Evolutionary conservation across 37 sponge, comb jelly and placozoan species (phyloP).

Genomic region (Eunapius fragilis): DNA sequence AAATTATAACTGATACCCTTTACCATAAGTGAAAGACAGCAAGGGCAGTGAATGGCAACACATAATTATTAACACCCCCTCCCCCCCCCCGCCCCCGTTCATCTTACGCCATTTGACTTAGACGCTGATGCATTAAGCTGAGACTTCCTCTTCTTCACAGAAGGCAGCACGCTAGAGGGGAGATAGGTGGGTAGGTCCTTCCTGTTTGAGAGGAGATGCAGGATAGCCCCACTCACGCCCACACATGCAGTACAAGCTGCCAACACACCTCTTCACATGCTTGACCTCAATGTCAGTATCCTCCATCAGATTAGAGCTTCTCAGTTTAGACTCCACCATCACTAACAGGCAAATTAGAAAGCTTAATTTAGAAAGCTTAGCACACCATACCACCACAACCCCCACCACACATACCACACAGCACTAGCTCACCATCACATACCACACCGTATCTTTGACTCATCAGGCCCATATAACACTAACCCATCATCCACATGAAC

Average conservation of each 20-base stretch:
- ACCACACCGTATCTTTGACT: no score
- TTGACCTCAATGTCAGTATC: conserved; percentile 69
- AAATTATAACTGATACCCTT: neutral
- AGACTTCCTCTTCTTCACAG: conserved; percentile 29
- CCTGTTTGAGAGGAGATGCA: conserved; percentile 14
- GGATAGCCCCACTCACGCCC: no score
- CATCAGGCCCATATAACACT: no score
- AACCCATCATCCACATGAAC: no score
- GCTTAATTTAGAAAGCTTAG: no score
- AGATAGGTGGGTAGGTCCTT: conserved; percentile 61
- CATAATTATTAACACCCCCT: no score
- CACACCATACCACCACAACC: no score
- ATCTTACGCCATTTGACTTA: neutral
- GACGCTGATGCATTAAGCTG: neutral
- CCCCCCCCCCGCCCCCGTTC: no score
- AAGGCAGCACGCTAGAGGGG: conserved; percentile 59
- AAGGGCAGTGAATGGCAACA: no score
- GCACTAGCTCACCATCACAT: conserved; percentile 53
- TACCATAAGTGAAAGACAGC: neutral
- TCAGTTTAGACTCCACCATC: conserved; percentile 27
- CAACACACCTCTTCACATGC: conserved; percentile 72
- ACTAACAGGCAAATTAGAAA: conserved; percentile 15
- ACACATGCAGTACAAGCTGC: neutral
- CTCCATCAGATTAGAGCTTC: conserved; percentile 48
- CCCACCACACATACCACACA: neutral